These are phyloP conservation scores for Hippasteria phrygiana DNA, from an alignment of 53 echinoderm and acorn worm species.

Conservation along the genomic window DNA sequence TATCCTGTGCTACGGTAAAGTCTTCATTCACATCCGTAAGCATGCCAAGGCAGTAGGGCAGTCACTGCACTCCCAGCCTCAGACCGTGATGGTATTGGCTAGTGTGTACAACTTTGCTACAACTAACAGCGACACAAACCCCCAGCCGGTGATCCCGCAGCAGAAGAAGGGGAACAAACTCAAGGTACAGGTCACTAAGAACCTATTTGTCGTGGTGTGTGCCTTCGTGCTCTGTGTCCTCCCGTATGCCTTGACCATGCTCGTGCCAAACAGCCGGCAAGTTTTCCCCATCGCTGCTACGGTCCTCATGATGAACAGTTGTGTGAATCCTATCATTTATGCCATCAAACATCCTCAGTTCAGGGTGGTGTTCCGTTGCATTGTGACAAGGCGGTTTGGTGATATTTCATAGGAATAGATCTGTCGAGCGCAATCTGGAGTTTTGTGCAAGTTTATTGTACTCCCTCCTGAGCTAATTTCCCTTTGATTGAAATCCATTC, in stretches of 20 bases:
- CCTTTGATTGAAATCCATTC: no score
- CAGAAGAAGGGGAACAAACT: not conserved
- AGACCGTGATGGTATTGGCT: not conserved
- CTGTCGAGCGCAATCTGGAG: no score
- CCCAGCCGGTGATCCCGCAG: not conserved
- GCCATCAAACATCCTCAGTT: constrained; percentile 81
- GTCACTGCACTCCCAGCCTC: not conserved
- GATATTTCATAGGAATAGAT: constrained; percentile 53
- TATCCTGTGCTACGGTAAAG: constrained; percentile 20
- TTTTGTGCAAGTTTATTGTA: no score
- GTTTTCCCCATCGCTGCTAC: constrained; percentile 63
- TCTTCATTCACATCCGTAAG: constrained; percentile 38
- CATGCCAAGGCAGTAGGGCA: constrained; percentile 22
- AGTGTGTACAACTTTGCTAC: not conserved
- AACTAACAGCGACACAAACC: not conserved
- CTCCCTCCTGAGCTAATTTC: no score
- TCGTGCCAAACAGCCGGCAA: constrained; percentile 37
- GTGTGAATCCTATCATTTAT: constrained; percentile 76
- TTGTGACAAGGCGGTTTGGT: constrained; percentile 56
- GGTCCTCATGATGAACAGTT: constrained; percentile 70
- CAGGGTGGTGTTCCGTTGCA: constrained; percentile 67
- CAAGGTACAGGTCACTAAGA: constrained; percentile 74
- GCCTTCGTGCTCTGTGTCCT: constrained; percentile 67
- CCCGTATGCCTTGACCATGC: constrained; percentile 48
- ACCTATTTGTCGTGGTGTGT: constrained; percentile 72